These are phyloP conservation scores for Oscheius sp. DNA, from an alignment of 2,888 invertebrate species.

Conservation along the genomic window DNA sequence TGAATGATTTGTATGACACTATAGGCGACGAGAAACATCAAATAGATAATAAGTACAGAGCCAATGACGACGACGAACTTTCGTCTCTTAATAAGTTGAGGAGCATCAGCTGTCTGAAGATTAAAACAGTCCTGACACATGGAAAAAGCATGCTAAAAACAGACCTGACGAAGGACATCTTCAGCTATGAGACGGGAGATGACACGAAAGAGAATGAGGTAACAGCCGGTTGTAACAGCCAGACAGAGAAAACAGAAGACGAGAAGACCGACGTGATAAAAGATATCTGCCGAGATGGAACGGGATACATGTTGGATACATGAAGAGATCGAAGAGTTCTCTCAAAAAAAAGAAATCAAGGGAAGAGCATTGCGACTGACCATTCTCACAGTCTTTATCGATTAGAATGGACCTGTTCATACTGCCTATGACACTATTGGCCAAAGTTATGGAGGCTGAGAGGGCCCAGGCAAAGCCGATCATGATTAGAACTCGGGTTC, in stretches of 20 bases:
- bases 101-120: conserved; percentile 10
- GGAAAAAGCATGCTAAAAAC: not conserved
- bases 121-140: not conserved
- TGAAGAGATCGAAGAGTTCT: conserved; percentile 23
- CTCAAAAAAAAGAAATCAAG: not conserved
- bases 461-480: conserved; percentile 42
- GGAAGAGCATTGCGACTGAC: not conserved
- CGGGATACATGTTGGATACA: conserved; percentile 41
- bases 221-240: conserved; percentile 52
- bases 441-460: conserved; percentile 41
- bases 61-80: conserved; percentile 63
- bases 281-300: conserved; percentile 37
- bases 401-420: conserved; percentile 44
- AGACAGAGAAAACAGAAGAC: conserved; percentile 56
- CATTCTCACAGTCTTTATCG: conserved; percentile 45
- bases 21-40: conserved; percentile 54
- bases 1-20: conserved; percentile 53
- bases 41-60: conserved; percentile 57
- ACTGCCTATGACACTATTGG: conserved; percentile 43
- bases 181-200: conserved; percentile 25
- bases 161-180: conserved; percentile 37
- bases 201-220: conserved; percentile 31
- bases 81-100: conserved; percentile 40
- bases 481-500: conserved; percentile 39
- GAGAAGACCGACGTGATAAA: conserved; percentile 45